phyloP scores from a whole-genome alignment of 2,888 invertebrate species.

The Perizoma affinitatum region DNA sequence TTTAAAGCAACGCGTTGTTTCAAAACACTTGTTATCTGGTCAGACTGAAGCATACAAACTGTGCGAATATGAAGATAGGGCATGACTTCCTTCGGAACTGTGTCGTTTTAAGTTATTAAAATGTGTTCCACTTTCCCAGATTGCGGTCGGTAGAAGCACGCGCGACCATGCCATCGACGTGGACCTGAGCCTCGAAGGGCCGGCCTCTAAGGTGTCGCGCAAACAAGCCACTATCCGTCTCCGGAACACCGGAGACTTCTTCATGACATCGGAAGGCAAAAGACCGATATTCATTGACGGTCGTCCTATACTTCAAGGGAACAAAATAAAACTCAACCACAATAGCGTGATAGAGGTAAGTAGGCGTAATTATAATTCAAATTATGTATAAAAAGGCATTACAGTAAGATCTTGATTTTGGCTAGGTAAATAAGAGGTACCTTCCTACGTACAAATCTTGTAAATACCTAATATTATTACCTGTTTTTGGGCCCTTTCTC shows the following conservation, averaged over 20 bases:
- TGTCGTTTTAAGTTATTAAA: conserved; percentile 25
- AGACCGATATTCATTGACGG: conserved; percentile 97
- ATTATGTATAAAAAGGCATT: conserved; percentile 7
- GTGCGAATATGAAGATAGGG: too few species aligned
- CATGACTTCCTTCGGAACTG: background rate
- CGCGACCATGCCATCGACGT: conserved; percentile 96
- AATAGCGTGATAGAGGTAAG: conserved; percentile 96
- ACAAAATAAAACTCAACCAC: conserved; percentile 95
- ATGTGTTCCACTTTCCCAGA: conserved; percentile 73
- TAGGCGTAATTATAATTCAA: conserved; percentile 4
- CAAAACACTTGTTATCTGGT: too few species aligned
- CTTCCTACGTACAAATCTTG: too few species aligned
- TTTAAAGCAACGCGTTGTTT: conserved; percentile 1
- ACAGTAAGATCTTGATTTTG: conserved; percentile 3
- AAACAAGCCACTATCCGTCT: conserved; percentile 96
- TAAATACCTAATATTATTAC: too few species aligned
- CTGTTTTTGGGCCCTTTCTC: too few species aligned
- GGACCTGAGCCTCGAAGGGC: conserved; percentile 96
- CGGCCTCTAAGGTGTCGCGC: conserved; percentile 96
- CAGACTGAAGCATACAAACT: too few species aligned
- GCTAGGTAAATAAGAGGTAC: too few species aligned
- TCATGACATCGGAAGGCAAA: conserved; percentile 97
- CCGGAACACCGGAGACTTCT: conserved; percentile 97
- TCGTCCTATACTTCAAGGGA: conserved; percentile 93
- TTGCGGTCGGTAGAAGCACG: conserved; percentile 95